Evolutionary conservation across 1,140 invertebrate species (phyloP).

Genomic region (Drosophila grimshawi): DNA sequence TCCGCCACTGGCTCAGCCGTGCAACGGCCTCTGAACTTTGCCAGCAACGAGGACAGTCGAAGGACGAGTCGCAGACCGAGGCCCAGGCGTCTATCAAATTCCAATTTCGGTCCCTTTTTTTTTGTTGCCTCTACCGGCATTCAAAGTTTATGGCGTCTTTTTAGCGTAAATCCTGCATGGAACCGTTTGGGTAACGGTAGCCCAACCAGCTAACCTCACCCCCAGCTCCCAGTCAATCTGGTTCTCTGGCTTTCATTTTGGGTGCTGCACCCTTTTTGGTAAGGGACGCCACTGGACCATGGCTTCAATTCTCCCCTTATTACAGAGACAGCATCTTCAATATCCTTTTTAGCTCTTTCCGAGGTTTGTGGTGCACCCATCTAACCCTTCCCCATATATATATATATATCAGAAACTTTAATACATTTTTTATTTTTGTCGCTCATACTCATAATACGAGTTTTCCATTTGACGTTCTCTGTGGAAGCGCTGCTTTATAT

Average conservation of each 20-base stretch:
- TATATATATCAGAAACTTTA: not conserved
- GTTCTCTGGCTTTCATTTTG: slow-evolving; percentile 21
- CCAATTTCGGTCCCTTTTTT: slow-evolving; percentile 78
- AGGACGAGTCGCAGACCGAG: slow-evolving; percentile 28
- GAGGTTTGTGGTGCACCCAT: not conserved
- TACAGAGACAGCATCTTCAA: slow-evolving; percentile 49
- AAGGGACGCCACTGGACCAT: slow-evolving; percentile 32
- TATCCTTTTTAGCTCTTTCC: slow-evolving; percentile 30
- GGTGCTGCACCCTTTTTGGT: slow-evolving; percentile 39
- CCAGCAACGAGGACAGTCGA: slow-evolving; percentile 8
- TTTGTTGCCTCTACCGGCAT: slow-evolving; percentile 48
- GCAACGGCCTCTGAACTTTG: slow-evolving; percentile 65
- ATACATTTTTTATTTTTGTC: slow-evolving; percentile 40
- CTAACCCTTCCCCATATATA: not conserved
- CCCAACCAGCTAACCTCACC: slow-evolving; percentile 8
- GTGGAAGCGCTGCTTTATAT: slow-evolving; percentile 19
- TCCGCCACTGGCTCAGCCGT: slow-evolving; percentile 24
- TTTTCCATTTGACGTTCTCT: slow-evolving; percentile 8
- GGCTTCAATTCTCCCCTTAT: not conserved
- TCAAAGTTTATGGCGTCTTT: slow-evolving; percentile 80
- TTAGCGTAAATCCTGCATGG: slow-evolving; percentile 76
- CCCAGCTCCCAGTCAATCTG: not conserved
- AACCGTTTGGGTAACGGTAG: slow-evolving; percentile 32
- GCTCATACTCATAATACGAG: slow-evolving; percentile 23
- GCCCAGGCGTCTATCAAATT: slow-evolving; percentile 76